phyloP scores from a whole-genome alignment of 92 coral and sea anemone genomes.

The Epizoanthus illoricatus region DNA sequence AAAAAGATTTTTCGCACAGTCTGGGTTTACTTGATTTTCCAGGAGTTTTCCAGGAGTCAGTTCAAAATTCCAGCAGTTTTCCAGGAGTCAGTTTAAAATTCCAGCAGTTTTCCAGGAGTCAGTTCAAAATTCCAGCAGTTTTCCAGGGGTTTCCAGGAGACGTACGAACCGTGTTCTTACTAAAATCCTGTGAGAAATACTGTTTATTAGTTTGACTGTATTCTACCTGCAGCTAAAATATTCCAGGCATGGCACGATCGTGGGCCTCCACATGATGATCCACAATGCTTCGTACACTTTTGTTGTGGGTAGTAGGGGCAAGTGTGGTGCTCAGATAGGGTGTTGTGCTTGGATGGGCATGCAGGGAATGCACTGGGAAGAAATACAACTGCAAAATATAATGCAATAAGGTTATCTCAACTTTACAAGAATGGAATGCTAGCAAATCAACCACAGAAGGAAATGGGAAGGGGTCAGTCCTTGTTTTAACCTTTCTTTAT shows the following conservation, averaged over 20 bases:
- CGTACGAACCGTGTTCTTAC: too few species aligned
- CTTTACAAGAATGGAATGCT: too few species aligned
- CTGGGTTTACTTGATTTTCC: too few species aligned
- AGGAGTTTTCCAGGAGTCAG: too few species aligned
- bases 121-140: too few species aligned
- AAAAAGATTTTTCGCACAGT: too few species aligned
- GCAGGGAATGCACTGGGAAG: constrained; percentile 24
- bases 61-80: too few species aligned
- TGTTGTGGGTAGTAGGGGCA: background rate
- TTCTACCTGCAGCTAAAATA: background rate
- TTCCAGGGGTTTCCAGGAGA: too few species aligned
- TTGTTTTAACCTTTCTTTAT: too few species aligned
- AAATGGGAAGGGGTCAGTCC: background rate
- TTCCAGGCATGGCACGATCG: constrained; percentile 1
- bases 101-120: too few species aligned
- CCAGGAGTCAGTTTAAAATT: too few species aligned
- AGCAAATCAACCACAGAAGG: background rate
- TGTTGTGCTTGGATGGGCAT: constrained; percentile 1
- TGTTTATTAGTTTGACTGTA: background rate
- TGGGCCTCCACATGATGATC: constrained; percentile 1
- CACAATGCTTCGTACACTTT: background rate
- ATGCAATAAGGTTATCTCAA: background rate
- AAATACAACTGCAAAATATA: constrained; percentile 9
- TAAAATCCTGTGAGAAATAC: background rate
- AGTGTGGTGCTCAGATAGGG: background rate